Evolutionary conservation across 2,888 invertebrate species (phyloP).

Genomic region (Neoitamus cyanurus): DNA sequence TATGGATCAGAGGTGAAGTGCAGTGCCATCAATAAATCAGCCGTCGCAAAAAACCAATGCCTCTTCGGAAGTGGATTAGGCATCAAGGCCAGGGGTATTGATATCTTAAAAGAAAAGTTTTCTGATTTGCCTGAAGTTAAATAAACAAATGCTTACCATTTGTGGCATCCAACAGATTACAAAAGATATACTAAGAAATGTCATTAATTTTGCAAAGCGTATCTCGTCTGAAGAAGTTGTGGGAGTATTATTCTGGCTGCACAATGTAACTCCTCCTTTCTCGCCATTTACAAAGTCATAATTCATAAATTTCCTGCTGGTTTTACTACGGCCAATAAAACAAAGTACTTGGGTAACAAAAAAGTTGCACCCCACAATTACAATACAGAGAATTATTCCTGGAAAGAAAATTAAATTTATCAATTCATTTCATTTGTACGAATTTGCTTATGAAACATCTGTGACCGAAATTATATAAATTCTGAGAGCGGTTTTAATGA

Average conservation of each 20-base stretch:
- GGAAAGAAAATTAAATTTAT: conserved; percentile 53
- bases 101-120: conserved; percentile 68
- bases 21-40: conserved; percentile 80
- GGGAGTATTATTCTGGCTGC: conserved; percentile 34
- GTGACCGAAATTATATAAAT: no score
- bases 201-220: conserved; percentile 87
- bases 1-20: conserved; percentile 88
- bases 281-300: conserved; percentile 62
- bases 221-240: conserved; percentile 77
- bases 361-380: conserved; percentile 85
- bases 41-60: conserved; percentile 68
- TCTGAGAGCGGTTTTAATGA: no score
- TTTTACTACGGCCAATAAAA: conserved; percentile 65
- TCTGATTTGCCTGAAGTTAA: neutral
- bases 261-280: conserved; percentile 54
- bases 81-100: conserved; percentile 71
- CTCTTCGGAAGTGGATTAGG: conserved; percentile 58
- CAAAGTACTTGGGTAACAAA: conserved; percentile 81
- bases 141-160: conserved; percentile 72
- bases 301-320: conserved; percentile 60
- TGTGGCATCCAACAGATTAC: conserved; percentile 90
- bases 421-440: neutral
- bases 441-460: no score
- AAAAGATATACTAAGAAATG: conserved; percentile 82
- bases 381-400: conserved; percentile 78